phyloP scores from a whole-genome alignment of 2,113 vertebrate species.

The Varanus salvator region DNA sequence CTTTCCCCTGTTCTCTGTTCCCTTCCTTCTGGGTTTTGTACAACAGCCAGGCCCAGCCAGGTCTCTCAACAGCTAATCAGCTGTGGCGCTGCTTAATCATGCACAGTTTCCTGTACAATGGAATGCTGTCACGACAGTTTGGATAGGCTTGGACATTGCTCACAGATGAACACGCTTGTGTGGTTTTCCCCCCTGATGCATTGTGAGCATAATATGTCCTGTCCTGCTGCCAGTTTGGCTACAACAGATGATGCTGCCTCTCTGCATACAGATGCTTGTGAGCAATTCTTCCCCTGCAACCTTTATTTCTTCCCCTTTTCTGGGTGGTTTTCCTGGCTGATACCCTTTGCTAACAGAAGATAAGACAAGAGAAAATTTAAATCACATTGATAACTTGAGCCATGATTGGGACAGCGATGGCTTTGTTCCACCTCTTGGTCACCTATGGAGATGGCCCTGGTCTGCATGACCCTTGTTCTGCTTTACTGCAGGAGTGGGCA shows the following conservation, averaged over 20 bases:
- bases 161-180: slow-evolving; percentile 44
- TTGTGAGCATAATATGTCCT: slow-evolving; percentile 50
- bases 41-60: slow-evolving; percentile 22
- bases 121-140: slow-evolving; percentile 56
- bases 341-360: slow-evolving; percentile 6
- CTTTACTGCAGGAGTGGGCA: not conserved
- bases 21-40: slow-evolving; percentile 20
- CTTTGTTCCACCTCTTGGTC: not conserved
- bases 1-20: not conserved
- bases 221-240: slow-evolving; percentile 58
- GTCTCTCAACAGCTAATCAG: slow-evolving; percentile 42
- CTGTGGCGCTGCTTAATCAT: slow-evolving; percentile 21
- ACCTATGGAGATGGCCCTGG: not conserved
- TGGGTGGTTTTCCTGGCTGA: not conserved
- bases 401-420: no score
- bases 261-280: slow-evolving; percentile 59
- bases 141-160: slow-evolving; percentile 57
- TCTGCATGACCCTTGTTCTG: not conserved
- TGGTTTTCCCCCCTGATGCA: slow-evolving; percentile 49
- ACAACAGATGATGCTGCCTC: slow-evolving; percentile 58
- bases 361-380: not conserved
- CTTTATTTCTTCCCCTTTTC: slow-evolving; percentile 55
- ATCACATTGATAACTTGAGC: not conserved
- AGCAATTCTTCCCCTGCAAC: slow-evolving; percentile 56
- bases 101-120: slow-evolving; percentile 29